Evolutionary conservation across 2,888 invertebrate genomes (phyloP), one percentile per base, ranked within the genome.

Genomic region (Saturnia pavonia): DNA sequence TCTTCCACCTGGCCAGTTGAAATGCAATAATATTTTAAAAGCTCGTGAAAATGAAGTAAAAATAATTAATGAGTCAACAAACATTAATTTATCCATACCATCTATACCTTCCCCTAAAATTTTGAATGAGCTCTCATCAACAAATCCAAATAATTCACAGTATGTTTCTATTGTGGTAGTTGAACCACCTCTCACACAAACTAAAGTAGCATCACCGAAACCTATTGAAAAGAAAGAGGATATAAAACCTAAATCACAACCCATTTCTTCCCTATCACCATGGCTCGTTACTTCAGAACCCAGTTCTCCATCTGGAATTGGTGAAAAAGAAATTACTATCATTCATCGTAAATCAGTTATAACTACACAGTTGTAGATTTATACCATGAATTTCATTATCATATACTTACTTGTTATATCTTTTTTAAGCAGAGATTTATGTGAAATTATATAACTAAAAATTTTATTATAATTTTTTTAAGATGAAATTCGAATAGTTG

Each of bases 1-100:
- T 34, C 95, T 98, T 72, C 98, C 98, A 67, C 97, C 97, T 12
- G 98, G 98, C 76, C 97, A 98, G 85, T 95, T 99, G 74, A 99
- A 99, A 91, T 99, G 99, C 91, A 99, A 93, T 76, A 99, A 93
- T 74, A 98, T 99, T 86, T 94, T 99, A 70, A 99, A 99, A 95
- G 97, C 97, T 90, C 95, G 95, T 80, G 90, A 94, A 79, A 93
- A 87, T 78, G 94, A 94, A 79, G 90, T 94, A 9, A 94, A 92
- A 76, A 90, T 94, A 68, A 88, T 92, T 40, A 92, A 94, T 76
- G 92, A 94, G 76, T 88, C 92, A 42, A 89, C 89, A 70, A 91
- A 91, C 72, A 90, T 91, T 25, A 92, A 92, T 76, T 76, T 94
- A 40, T 86, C 94, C 0, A 84, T 93, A 72, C 93, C 94, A n/a